Conservation (phyloP, 2,113 vertebrate species). For the Austrofundulus limnaeus region DNA sequence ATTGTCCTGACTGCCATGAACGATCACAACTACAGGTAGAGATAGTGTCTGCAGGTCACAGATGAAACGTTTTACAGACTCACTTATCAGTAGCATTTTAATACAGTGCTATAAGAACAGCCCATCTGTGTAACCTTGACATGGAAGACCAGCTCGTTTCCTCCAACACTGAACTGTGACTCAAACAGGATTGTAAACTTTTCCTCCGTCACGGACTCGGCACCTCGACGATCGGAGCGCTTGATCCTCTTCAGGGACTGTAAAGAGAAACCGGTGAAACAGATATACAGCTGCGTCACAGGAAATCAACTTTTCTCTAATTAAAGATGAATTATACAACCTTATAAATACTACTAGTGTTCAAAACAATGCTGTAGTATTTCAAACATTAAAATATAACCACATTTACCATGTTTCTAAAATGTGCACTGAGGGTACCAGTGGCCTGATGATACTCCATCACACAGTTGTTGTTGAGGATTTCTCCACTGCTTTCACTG, state of each 20-base stretch:
- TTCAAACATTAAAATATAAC: too few relatives aligned
- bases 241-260: conserved; percentile 96
- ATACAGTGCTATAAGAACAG: neutral
- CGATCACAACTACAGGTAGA: conserved; percentile 94
- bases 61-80: too few relatives aligned
- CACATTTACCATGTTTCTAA: conserved; percentile 91
- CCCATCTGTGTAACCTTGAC: conserved; percentile 84
- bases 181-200: conserved; percentile 97
- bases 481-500: conserved; percentile 93
- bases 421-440: conserved; percentile 90
- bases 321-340: too few relatives aligned
- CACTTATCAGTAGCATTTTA: neutral
- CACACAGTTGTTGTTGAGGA: conserved; percentile 94
- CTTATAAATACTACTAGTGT: too few relatives aligned
- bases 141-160: conserved; percentile 94
- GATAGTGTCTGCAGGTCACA: conserved; percentile 84
- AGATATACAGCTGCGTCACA: neutral
- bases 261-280: too few relatives aligned
- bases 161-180: conserved; percentile 93
- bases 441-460: conserved; percentile 96
- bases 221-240: conserved; percentile 89
- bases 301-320: too few relatives aligned
- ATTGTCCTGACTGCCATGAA: conserved; percentile 96
- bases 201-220: conserved; percentile 94
- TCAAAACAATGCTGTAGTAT: too few relatives aligned